Base-by-base conservation (phyloP, 1,140 invertebrate species). In the Tribolium castaneum region DNA sequence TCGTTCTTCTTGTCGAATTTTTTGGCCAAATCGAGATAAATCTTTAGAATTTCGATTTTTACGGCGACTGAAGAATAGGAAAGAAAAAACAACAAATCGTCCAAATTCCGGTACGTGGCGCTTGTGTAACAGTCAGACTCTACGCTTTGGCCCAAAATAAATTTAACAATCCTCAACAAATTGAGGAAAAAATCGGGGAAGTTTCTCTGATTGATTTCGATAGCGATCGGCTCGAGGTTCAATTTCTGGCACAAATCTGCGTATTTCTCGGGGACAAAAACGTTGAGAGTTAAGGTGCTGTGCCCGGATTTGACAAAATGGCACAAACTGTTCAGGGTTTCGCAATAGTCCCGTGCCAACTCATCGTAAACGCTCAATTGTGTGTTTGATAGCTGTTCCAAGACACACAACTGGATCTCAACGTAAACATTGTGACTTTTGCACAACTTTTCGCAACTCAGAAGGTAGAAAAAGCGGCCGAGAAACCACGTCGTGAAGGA, bases 401-500 rank as follows among this genome's bases (percentile, higher is more conserved):
- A 75, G 80, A 90, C 88, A 85, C 88, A 88, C 19, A 89, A 80
- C 77, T 91, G 90, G 5, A 87, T 87, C 81, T 89, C 85, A 70
- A 89, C 87, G 74, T 89, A 87, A 73, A 86, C 78, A 70, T 83
- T 78, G 75, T 90, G 88, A 75, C 89, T 87, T 80, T 89, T 89
- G 81, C 85, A 80, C 12, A 90, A 81, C 77, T 89, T 86, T 49
- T 89, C 86, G 6, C 87, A 86, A 35, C 88, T 89, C 81, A 89
- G 87, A 2, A 90, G 84, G 86, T 90, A 90, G 82, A 90, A 89
- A 77, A 90, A 84, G 80, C 88, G 86, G 13, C 89, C 89, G 13
- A 90, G 77, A 10, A 90, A 82, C 90, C 90, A 91, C 49, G 87
- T 88, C 79, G 90, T 89, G 78, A 91, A 91, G 0, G 87, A 86